A percentile compares a stretch with the other conserved stretches of the same genome.
Evolutionary conservation across 1,140 invertebrate species (phyloP).

Genomic region (Zophobas morio): DNA sequence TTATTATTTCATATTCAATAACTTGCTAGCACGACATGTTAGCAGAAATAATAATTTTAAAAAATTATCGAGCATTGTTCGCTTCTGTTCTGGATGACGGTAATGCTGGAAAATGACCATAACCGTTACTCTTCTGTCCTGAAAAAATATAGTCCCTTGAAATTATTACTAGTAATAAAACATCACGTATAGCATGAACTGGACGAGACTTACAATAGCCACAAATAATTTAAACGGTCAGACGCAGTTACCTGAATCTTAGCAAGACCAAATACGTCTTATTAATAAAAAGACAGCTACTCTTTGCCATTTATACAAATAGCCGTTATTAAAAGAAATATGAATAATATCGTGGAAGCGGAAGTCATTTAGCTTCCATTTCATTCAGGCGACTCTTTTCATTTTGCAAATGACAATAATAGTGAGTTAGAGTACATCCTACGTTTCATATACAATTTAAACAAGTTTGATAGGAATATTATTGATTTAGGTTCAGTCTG

Average conservation of each 20-base stretch:
- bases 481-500: constrained; percentile 34
- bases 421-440: neutral
- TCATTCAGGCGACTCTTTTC: constrained; percentile 11
- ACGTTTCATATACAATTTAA: constrained; percentile 11
- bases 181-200: no score
- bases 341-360: constrained; percentile 18
- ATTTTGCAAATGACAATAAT: constrained; percentile 33
- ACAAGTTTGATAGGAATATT: constrained; percentile 33
- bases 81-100: no score
- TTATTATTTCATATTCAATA: neutral
- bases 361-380: constrained; percentile 23
- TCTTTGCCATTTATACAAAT: constrained; percentile 26
- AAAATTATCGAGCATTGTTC: no score
- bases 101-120: no score
- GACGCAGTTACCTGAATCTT: no score
- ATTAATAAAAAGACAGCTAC: constrained; percentile 27
- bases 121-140: no score
- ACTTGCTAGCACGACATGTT: neutral
- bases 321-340: constrained; percentile 22
- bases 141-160: no score
- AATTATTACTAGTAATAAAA: no score
- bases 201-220: no score
- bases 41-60: neutral
- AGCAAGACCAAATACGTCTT: no score
- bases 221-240: no score